Conservation (phyloP, 1,140 invertebrate genomes). For the Eriosoma lanigerum region DNA sequence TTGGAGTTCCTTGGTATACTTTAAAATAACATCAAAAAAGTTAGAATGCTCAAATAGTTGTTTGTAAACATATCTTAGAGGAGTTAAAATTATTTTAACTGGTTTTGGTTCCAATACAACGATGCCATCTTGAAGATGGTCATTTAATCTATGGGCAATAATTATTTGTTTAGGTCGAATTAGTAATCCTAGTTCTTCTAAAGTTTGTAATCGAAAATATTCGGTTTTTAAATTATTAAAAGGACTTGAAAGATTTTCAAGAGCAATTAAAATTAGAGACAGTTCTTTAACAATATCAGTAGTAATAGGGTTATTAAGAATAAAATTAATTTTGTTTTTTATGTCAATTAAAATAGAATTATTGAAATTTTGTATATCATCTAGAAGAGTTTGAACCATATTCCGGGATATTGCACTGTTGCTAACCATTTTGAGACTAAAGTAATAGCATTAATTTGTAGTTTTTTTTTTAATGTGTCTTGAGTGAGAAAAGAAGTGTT, state of each 20-base stretch:
- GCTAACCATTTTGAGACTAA: neutral
- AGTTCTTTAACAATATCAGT: neutral
- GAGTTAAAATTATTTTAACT: neutral
- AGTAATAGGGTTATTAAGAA: neutral
- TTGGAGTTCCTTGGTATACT: too few relatives aligned
- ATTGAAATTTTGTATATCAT: neutral
- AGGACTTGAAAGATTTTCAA: neutral
- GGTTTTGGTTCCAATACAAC: neutral
- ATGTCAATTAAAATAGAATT: neutral
- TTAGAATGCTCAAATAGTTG: neutral
- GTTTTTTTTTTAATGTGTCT: neutral
- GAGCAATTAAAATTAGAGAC: neutral
- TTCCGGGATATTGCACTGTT: neutral
- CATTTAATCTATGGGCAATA: neutral
- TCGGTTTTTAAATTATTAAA: neutral
- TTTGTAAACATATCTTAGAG: neutral
- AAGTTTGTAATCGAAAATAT: neutral
- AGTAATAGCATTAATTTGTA: neutral
- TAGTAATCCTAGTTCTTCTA: neutral
- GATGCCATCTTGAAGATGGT: neutral
- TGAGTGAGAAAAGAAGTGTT: neutral
- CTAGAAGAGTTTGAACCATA: neutral
- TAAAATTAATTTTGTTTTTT: neutral
- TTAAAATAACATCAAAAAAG: neutral
- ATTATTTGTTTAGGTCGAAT: neutral